phyloP scores from a whole-genome alignment of 1,140 invertebrate species.

The Protaetia brevitarsis region DNA sequence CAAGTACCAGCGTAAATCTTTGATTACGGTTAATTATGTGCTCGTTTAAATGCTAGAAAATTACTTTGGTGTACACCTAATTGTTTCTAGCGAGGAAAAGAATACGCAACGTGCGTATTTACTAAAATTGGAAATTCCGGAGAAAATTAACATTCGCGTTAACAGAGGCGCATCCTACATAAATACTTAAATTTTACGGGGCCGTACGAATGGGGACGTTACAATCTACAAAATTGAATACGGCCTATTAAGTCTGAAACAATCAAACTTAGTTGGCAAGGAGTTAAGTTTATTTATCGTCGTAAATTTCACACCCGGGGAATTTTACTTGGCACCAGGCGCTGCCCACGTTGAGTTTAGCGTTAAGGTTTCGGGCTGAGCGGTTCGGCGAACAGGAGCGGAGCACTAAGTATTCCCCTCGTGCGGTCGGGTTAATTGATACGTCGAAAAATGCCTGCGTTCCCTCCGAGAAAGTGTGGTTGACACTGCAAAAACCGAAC shows the following conservation, averaged over 20 bases:
- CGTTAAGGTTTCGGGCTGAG: background rate
- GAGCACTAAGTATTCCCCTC: slow-evolving; percentile 5
- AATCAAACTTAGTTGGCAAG: slow-evolving; percentile 16
- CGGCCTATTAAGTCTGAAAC: slow-evolving; percentile 8
- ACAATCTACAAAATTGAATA: slow-evolving; percentile 14
- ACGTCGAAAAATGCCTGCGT: background rate
- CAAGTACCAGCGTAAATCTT: too few species aligned
- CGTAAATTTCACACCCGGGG: slow-evolving; percentile 7
- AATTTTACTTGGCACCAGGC: background rate
- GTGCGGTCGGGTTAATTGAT: slow-evolving; percentile 14
- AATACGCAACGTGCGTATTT: background rate
- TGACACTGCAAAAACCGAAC: background rate
- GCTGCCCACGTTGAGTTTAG: background rate
- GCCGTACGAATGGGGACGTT: background rate
- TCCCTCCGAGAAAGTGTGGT: background rate
- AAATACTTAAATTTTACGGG: slow-evolving; percentile 1
- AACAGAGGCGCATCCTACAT: background rate
- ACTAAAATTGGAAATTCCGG: slow-evolving; percentile 1
- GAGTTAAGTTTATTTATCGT: slow-evolving; percentile 17
- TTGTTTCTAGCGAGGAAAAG: background rate
- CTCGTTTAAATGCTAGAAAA: too few species aligned
- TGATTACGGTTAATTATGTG: too few species aligned
- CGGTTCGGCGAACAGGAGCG: background rate
- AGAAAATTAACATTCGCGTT: background rate
- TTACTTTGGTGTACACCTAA: background rate